Evolutionary conservation across 2,888 invertebrate species (phyloP), one percentile per base, ranked within the genome.

Genomic region (Eristalinus sepulchralis): DNA sequence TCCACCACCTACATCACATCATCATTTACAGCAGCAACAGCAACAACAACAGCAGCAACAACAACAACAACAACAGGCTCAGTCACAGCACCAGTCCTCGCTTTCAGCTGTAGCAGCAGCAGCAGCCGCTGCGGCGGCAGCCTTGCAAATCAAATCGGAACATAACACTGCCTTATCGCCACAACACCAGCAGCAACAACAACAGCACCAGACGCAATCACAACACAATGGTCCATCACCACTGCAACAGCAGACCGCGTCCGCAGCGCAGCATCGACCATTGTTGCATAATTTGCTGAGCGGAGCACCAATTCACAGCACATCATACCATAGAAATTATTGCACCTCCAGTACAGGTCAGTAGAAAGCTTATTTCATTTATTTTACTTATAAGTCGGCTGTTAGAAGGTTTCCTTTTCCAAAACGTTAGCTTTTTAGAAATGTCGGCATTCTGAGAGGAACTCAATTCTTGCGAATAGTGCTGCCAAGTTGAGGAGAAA

Each of bases 271-370:
- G 81, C 93, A 93, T 88, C 90, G 93, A 83, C 93, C 93, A 82
- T 89, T 93, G 83, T 90, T 93, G 80, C 93, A 93, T 88, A 92
- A 92, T 90, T 85, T 93, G 80, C 89, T 93, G 62, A 93, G 93
- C 87, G 93, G 93, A 83, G 92, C 92, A 67, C 90, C 92, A 78
- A 91, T 93, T 75, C 92, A 93, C 89, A 91, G 91, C 89, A 91
- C 92, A 88, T 89, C 89, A 68, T 93, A 93, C 90, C 93, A 93
- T 89, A 91, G 93, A 89, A 93, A 91, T 88, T 93, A 93, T 89
- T 92, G 92, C 89, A 90, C 92, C 88, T 92, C 92, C 88, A 93
- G 92, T 90, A 93, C 93, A 91, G 93, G 93, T 93, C 89, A 90
- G 90, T 89, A 68, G n/a, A 68, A 24, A 3, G 36, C 70, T 27